Conservation (phyloP, 2,797 vertebrate genomes). For the Lepus townsendii region DNA sequence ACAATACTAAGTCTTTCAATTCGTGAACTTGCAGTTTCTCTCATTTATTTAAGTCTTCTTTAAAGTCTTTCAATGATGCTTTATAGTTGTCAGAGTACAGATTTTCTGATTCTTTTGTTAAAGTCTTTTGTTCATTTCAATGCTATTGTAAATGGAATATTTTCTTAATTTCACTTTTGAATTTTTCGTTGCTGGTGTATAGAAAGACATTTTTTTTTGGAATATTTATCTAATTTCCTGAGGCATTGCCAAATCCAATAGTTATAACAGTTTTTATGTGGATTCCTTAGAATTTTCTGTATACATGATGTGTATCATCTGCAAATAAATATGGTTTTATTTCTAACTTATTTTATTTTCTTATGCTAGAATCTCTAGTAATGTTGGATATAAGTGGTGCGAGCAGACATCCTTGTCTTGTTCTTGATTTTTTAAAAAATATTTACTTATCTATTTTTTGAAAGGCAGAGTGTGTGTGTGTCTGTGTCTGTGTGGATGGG, state of each 20-base stretch:
- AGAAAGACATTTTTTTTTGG: constrained; percentile 36
- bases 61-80: neutral
- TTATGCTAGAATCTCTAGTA: neutral
- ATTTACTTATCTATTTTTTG: too few relatives aligned
- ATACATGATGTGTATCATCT: constrained; percentile 18
- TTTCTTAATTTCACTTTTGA: constrained; percentile 46
- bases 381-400: neutral
- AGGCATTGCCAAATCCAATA: constrained; percentile 41
- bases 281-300: constrained; percentile 49
- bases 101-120: constrained; percentile 30
- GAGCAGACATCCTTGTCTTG: neutral
- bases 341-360: constrained; percentile 38
- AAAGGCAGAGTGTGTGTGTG: too few relatives aligned
- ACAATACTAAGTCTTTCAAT: neutral
- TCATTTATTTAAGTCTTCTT: constrained; percentile 39
- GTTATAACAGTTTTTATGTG: neutral
- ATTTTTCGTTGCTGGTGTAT: constrained; percentile 25
- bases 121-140: constrained; percentile 52
- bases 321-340: constrained; percentile 1
- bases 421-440: neutral
- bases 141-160: constrained; percentile 9
- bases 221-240: neutral
- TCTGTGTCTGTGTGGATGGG: too few relatives aligned
- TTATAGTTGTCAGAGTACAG: constrained; percentile 32
- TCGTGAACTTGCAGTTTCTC: neutral